Evolutionary conservation across 2,113 vertebrate species (phyloP).

Genomic region (Indri indri): DNA sequence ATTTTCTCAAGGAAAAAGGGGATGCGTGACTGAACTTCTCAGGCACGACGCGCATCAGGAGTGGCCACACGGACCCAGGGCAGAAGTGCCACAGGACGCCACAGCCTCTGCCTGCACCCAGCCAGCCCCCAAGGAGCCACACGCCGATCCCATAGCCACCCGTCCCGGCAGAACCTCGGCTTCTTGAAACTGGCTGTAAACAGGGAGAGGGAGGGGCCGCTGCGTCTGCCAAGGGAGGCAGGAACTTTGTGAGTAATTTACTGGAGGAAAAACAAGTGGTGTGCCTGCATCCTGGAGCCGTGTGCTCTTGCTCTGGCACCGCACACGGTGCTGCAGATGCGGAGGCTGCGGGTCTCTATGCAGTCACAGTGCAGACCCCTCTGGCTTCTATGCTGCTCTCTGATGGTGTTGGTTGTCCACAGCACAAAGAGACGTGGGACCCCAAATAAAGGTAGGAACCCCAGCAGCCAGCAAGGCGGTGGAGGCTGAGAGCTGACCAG

Average conservation of each 20-base stretch:
- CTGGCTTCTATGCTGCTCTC: not conserved
- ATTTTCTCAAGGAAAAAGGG: not conserved
- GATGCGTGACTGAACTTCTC: not conserved
- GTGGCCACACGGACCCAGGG: not conserved
- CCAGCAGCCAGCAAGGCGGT: too few relatives aligned
- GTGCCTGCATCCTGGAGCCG: not conserved
- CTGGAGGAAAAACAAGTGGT: conserved; percentile 79
- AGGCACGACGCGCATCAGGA: not conserved
- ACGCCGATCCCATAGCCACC: not conserved
- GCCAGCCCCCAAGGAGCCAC: not conserved
- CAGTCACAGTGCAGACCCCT: not conserved
- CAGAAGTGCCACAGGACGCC: not conserved
- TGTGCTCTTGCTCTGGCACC: not conserved
- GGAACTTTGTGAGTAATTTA: conserved; percentile 78
- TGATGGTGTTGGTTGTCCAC: not conserved
- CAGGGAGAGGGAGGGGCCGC: conserved; percentile 81
- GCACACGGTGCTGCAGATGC: not conserved
- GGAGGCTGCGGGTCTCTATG: not conserved
- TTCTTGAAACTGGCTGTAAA: conserved; percentile 79
- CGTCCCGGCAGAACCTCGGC: conserved; percentile 43
- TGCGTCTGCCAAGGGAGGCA: conserved; percentile 78
- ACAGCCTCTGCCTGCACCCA: not conserved
- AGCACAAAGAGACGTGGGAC: not conserved
- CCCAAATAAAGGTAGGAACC: conserved; percentile 66
- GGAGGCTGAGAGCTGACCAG: too few relatives aligned